Conservation (phyloP, 2,797 vertebrate genomes). For the Bradypodion ventrale region DNA sequence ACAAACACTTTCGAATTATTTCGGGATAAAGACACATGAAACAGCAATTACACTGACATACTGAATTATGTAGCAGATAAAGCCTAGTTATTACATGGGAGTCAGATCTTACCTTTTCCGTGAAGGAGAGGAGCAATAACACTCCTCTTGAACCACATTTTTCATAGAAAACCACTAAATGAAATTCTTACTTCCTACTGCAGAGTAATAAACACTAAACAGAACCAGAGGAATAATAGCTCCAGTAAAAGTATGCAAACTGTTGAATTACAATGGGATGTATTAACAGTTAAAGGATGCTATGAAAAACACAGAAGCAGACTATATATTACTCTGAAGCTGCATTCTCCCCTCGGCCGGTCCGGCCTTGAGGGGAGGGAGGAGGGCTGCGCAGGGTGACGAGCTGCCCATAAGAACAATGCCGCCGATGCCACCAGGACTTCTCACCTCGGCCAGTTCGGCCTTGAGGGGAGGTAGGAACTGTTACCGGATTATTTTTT, state of each 20-base stretch:
- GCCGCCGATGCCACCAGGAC: too few relatives aligned
- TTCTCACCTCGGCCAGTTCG: too few relatives aligned
- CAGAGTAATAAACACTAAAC: not conserved
- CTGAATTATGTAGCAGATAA: constrained; percentile 42
- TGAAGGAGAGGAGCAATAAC: not conserved
- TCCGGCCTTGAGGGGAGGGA: too few relatives aligned
- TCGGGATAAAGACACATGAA: not conserved
- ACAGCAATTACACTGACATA: too few relatives aligned
- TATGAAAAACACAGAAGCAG: too few relatives aligned
- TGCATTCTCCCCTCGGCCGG: too few relatives aligned
- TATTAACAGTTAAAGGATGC: not conserved
- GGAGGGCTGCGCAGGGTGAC: too few relatives aligned
- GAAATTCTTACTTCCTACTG: too few relatives aligned
- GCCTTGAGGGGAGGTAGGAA: too few relatives aligned
- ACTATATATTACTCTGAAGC: not conserved
- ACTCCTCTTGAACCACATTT: not conserved
- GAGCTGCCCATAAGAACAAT: too few relatives aligned
- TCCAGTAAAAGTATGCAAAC: not conserved
- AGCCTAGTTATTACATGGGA: not conserved
- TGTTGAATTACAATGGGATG: not conserved
- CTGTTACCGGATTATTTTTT: too few relatives aligned
- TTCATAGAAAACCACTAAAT: not conserved
- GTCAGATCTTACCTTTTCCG: not conserved
- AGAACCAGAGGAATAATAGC: not conserved
- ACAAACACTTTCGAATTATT: not conserved